Evolutionary conservation across 2,797 vertebrate genomes (phyloP), one percentile per base, ranked within the genome.

Genomic region (Ispidina lecontei): DNA sequence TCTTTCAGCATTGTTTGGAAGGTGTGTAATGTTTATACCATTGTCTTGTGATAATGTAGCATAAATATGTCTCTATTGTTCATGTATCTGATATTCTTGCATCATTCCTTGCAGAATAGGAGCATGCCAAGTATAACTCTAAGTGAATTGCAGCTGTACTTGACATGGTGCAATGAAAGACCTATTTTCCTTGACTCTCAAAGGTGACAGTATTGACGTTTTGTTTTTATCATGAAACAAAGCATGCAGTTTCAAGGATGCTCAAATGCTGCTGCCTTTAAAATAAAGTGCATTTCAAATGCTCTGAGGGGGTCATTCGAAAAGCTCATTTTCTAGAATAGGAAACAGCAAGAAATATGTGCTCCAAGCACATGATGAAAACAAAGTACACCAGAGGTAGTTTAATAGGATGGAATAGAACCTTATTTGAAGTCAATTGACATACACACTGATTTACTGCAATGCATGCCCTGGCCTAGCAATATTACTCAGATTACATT

Each of bases 241-340:
- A 74, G 12, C 7, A 28, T 37, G 58, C 6, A 16, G 31, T 82
- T 79, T 77, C 74, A 52, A 74, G 67, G 81, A 55, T 82, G 58
- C 22, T 82, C 31, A 52, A 65, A 84, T 19, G 46, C 68, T 80
- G 54, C 35, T 91, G 72, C 54, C 75, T 92, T 79, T 76, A 77
- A 85, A 91, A 91, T n/a, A 52, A 68, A 87, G 35, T 44, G 39
- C 39, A 39, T 91, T 52, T 80, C 88, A 80, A 88, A 90, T 79
- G 28, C 65, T 87, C 72, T 55, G 54, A 91, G 60, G 65, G 58
- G 21, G 14, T 77, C 59, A 88, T 77, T 84, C 14, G 31, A 14
- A 84, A 54, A 89, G 12, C 74, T 93, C 22, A 76, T 92, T 92
- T 94, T 91, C 74, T 46, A 71, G 58, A 37, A n/a, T 37, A 68